These are phyloP conservation scores for Frankliniella intonsa DNA, from an alignment of 2,888 invertebrate genomes.

Conservation along the genomic window DNA sequence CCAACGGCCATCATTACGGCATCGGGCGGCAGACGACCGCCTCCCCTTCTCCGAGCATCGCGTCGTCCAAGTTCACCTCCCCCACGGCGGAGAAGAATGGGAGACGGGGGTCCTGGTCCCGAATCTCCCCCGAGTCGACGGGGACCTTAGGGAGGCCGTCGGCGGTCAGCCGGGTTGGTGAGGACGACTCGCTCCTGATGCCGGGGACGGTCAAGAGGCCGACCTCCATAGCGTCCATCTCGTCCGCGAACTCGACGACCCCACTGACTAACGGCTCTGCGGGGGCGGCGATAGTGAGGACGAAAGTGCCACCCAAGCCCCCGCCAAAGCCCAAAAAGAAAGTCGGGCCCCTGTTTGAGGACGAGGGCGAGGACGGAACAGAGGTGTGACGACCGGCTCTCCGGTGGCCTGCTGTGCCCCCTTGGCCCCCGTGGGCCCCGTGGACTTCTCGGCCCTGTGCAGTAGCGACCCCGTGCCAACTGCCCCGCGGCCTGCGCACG, in stretches of 20 bases:
- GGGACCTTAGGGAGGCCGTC: not conserved
- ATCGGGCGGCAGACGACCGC: conserved; percentile 50
- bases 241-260: conserved; percentile 13
- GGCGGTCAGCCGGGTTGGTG: not conserved
- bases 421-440: not conserved
- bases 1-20: not conserved
- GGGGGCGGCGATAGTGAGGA: not conserved
- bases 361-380: conserved; percentile 84
- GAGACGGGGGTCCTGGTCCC: not conserved
- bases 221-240: conserved; percentile 28
- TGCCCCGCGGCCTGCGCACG: not conserved
- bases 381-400: conserved; percentile 57
- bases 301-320: conserved; percentile 74
- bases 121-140: conserved; percentile 1
- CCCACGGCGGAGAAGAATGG: conserved; percentile 27
- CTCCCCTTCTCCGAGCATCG: conserved; percentile 53
- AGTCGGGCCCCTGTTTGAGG: conserved; percentile 74
- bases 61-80: conserved; percentile 12
- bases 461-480: not conserved
- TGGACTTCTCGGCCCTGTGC: not conserved
- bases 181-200: conserved; percentile 33
- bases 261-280: conserved; percentile 20
- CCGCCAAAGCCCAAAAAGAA: conserved; percentile 77
- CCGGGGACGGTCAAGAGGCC: conserved; percentile 18
- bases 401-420: not conserved